phyloP scores from a whole-genome alignment of 2,888 invertebrate species.

The Yponomeuta sedellus region DNA sequence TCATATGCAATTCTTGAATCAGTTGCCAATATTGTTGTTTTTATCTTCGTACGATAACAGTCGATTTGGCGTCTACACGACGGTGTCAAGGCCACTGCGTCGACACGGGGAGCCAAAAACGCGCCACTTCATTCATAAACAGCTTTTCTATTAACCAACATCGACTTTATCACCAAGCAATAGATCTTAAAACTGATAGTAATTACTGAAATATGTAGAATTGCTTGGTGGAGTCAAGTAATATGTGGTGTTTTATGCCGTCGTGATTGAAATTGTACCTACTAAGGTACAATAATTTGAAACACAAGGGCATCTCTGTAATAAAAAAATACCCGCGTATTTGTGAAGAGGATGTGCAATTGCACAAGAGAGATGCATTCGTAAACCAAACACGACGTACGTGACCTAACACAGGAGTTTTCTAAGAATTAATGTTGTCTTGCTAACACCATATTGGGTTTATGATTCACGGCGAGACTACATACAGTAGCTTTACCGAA shows the following conservation, averaged over 20 bases:
- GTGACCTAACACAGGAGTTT: neutral
- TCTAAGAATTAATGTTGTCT: neutral
- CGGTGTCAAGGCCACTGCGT: neutral
- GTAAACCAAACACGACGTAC: neutral
- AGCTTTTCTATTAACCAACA: neutral
- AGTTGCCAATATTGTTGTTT: neutral
- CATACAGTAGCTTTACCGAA: neutral
- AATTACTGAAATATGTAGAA: neutral
- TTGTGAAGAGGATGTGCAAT: neutral
- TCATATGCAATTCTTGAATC: neutral
- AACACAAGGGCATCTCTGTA: too few relatives aligned
- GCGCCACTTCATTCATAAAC: neutral
- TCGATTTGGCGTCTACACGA: neutral
- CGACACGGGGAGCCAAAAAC: neutral
- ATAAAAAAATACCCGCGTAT: too few relatives aligned
- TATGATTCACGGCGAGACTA: neutral
- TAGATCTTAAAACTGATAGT: neutral
- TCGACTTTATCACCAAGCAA: neutral
- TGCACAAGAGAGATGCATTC: neutral
- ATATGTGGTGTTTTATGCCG: neutral
- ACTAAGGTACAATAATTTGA: too few relatives aligned
- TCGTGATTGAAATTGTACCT: neutral
- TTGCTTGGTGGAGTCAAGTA: neutral
- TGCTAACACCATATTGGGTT: neutral
- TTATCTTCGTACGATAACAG: neutral